Evolutionary conservation across 64 coral and sea anemone species (phyloP).

Genomic region (Platygyra sinensis): DNA sequence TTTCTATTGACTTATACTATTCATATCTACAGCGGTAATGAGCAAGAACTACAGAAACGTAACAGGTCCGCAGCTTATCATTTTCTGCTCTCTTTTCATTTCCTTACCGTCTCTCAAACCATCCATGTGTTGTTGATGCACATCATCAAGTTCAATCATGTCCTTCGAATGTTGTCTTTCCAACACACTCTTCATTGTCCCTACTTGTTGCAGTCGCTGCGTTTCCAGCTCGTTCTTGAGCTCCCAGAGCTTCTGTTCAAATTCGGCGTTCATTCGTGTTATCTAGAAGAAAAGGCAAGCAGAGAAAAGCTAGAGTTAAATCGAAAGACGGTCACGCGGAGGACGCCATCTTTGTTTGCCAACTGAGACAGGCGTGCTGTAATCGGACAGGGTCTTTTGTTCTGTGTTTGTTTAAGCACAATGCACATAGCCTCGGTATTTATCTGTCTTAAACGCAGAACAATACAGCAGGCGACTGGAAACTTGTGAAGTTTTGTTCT

Average conservation of each 20-base stretch:
- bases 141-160: conserved; percentile 56
- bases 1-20: too few relatives aligned
- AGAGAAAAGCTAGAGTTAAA: background rate
- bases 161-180: conserved; percentile 85
- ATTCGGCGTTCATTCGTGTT: conserved; percentile 85
- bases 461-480: background rate
- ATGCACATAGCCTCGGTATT: conserved; percentile 4
- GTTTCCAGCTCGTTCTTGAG: conserved; percentile 76
- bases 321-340: background rate
- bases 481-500: background rate
- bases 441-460: background rate
- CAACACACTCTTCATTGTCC: conserved; percentile 79
- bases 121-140: conserved; percentile 75
- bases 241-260: conserved; percentile 78
- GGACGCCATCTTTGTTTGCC: conserved; percentile 29
- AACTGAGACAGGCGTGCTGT: background rate
- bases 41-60: too few relatives aligned
- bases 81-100: background rate
- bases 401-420: conserved; percentile 2
- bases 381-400: background rate
- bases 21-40: too few relatives aligned
- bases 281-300: conserved; percentile 49
- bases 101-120: conserved; percentile 79
- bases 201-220: conserved; percentile 70
- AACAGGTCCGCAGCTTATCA: background rate